These are phyloP conservation scores for Harpagus bidentatus DNA, from an alignment of 2,113 vertebrate species.

Conservation along the genomic window DNA sequence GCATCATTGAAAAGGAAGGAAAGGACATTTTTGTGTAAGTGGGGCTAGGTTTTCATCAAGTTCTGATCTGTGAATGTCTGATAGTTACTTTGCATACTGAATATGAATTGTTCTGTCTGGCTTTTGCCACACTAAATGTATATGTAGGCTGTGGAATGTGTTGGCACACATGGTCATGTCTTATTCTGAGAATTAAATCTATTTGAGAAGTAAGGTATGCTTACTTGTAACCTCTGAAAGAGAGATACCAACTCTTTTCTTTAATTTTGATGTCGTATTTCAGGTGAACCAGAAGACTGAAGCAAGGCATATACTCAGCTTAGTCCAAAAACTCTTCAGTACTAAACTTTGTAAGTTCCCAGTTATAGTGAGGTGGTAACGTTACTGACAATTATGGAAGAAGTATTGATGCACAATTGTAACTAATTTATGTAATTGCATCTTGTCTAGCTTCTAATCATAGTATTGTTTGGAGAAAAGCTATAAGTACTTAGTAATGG, in stretches of 20 bases:
- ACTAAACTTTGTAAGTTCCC: conserved; percentile 87
- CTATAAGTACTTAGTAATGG: not conserved
- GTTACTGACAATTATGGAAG: not conserved
- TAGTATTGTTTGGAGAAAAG: not conserved
- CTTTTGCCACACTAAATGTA: not conserved
- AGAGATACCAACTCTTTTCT: not conserved
- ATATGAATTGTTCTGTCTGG: not conserved
- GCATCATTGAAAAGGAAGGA: not conserved
- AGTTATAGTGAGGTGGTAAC: not conserved
- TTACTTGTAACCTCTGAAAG: not conserved
- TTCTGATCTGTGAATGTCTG: not conserved
- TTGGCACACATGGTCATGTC: not conserved
- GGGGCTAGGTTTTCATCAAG: not conserved
- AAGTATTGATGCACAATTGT: not conserved
- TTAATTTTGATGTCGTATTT: conserved; percentile 60
- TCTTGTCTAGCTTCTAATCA: not conserved
- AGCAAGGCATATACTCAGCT: conserved; percentile 83
- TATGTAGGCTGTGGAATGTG: not conserved
- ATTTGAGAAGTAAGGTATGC: not conserved
- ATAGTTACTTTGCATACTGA: not conserved
- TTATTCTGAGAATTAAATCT: not conserved
- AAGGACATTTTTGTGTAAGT: not conserved
- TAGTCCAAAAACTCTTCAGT: conserved; percentile 84
- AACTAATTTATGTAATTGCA: not conserved
- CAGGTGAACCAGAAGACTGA: conserved; percentile 85